phyloP scores from a whole-genome alignment of 64 coral and sea anemone genomes.

The Dendrophyllia cribrosa region DNA sequence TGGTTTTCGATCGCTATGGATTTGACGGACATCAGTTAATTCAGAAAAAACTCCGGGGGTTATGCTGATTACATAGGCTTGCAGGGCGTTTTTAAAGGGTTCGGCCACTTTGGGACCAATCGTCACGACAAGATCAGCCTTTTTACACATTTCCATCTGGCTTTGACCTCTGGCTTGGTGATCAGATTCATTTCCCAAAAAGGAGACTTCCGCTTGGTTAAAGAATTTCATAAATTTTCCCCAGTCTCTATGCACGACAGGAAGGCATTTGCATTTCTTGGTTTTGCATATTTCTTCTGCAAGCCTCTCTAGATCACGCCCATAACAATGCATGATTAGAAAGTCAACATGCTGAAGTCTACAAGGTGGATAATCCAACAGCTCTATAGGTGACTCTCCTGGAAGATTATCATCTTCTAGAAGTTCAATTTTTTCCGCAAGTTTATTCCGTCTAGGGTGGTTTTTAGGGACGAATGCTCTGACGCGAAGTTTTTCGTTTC shows the following conservation, averaged over 20 bases:
- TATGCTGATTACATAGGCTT: background rate
- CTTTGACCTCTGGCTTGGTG: background rate
- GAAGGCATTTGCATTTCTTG: background rate
- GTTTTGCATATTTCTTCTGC: background rate
- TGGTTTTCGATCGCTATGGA: background rate
- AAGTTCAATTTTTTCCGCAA: background rate
- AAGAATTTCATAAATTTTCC: background rate
- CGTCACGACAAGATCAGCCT: background rate
- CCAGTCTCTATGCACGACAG: background rate
- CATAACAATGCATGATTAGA: background rate
- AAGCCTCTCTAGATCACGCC: background rate
- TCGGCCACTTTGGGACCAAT: slow-evolving; percentile 16
- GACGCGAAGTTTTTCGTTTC: background rate
- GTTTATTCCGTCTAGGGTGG: background rate
- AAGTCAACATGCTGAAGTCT: background rate
- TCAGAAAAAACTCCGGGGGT: background rate
- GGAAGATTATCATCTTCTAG: background rate
- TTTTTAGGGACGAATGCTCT: background rate
- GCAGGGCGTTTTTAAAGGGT: background rate
- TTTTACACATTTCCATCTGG: background rate
- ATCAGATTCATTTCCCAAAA: background rate
- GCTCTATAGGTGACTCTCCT: background rate
- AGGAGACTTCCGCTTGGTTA: background rate
- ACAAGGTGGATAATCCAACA: background rate
- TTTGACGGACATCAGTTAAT: background rate